Percentiles rank a stretch among this genome's conserved stretches.
These are phyloP conservation scores for Caenorhabditis sp. DNA, from an alignment of 2,888 invertebrate genomes.

Conservation along the genomic window DNA sequence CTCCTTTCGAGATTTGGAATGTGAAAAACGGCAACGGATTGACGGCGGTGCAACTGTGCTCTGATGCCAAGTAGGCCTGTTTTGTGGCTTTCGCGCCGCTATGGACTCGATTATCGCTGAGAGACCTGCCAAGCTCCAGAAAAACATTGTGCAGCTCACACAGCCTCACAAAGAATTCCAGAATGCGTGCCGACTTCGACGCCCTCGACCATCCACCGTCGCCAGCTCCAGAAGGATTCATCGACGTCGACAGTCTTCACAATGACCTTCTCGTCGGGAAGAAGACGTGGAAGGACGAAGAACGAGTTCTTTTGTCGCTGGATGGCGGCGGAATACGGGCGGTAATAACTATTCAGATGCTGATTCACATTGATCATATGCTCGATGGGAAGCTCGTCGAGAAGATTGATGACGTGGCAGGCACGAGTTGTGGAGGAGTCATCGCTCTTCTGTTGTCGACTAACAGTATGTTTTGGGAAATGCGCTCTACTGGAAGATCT, in stretches of 20 bases:
- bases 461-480: slow-evolving; percentile 18
- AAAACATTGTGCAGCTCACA: too few species aligned
- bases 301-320: slow-evolving; percentile 59
- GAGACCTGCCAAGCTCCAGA: too few species aligned
- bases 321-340: slow-evolving; percentile 71
- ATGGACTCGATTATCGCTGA: too few species aligned
- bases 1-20: slow-evolving; percentile 65
- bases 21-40: slow-evolving; percentile 61
- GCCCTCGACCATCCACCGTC: slow-evolving; percentile 42
- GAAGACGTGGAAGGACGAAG: slow-evolving; percentile 59
- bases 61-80: slow-evolving; percentile 51
- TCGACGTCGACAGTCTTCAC: slow-evolving; percentile 41
- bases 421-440: slow-evolving; percentile 72
- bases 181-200: slow-evolving; percentile 57
- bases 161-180: too few species aligned
- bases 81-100: too few species aligned
- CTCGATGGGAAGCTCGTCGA: slow-evolving; percentile 57
- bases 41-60: slow-evolving; percentile 51
- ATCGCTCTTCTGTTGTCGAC: slow-evolving; percentile 63
- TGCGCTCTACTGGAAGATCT: too few species aligned
- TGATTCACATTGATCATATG: slow-evolving; percentile 52
- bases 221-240: slow-evolving; percentile 37
- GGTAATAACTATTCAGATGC: slow-evolving; percentile 57
- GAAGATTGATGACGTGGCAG: slow-evolving; percentile 65
- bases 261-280: slow-evolving; percentile 46